Conservation (phyloP, 2,888 invertebrate genomes). For the Acanthosoma haemorrhoidale region DNA sequence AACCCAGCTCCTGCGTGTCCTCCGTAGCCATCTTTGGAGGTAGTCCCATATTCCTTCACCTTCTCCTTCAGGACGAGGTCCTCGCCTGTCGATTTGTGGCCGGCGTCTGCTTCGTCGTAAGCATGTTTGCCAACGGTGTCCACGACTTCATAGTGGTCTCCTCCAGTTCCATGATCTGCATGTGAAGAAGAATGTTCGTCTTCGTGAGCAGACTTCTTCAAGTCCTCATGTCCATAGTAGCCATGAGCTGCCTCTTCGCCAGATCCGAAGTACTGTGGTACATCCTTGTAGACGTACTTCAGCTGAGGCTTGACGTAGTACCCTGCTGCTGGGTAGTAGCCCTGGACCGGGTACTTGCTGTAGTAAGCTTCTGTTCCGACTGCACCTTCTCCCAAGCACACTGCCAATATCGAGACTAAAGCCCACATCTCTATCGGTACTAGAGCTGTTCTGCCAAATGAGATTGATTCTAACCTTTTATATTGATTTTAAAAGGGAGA, state of each 20-base stretch:
- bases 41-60: not conserved
- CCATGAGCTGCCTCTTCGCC: too few relatives aligned
- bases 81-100: not conserved
- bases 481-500: not conserved
- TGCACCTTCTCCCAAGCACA: not conserved
- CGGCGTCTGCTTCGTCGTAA: not conserved
- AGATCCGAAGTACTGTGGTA: not conserved
- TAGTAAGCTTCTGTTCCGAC: not conserved
- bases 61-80: not conserved
- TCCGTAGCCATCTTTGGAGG: not conserved
- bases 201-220: conserved; percentile 3
- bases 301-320: not conserved
- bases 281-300: not conserved
- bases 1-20: not conserved
- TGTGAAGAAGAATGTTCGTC: not conserved
- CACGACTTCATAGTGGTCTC: not conserved
- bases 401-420: too few relatives aligned
- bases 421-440: too few relatives aligned
- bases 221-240: not conserved
- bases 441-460: not conserved
- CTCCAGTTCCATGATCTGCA: not conserved
- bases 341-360: not conserved
- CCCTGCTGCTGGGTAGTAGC: too few relatives aligned
- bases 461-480: not conserved
- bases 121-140: not conserved